Conservation (phyloP, 1,140 invertebrate genomes). For the Zaprionus ghesquierei region DNA sequence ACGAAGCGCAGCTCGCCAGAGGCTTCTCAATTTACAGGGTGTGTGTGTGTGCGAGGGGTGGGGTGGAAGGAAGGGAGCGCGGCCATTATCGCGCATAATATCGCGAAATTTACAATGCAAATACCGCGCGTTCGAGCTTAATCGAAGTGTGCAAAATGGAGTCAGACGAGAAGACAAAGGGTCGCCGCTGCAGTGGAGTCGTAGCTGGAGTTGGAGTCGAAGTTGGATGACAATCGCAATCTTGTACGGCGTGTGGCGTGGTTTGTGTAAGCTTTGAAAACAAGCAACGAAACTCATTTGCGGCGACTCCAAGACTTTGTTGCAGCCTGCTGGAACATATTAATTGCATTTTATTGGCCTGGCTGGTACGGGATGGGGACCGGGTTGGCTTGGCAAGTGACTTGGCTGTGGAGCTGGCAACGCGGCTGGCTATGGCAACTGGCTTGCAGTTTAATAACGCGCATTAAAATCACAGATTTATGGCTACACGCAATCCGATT, state of each 20-base stretch:
- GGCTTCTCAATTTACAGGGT: conserved; percentile 22
- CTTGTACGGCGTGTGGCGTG: conserved; percentile 36
- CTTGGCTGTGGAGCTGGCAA: neutral
- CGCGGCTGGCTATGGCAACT: no score
- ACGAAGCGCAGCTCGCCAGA: conserved; percentile 50
- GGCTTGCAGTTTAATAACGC: conserved; percentile 79
- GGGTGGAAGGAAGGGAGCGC: neutral
- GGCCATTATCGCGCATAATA: conserved; percentile 60
- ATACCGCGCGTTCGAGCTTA: conserved; percentile 51
- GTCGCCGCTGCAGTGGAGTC: conserved; percentile 15
- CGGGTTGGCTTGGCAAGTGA: neutral
- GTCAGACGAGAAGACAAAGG: conserved; percentile 31
- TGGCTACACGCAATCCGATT: conserved; percentile 78
- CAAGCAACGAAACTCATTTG: conserved; percentile 28
- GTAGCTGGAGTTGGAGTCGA: neutral
- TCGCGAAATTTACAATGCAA: conserved; percentile 74
- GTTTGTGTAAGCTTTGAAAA: conserved; percentile 63
- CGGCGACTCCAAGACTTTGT: conserved; percentile 63
- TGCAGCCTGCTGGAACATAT: conserved; percentile 77
- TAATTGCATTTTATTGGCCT: conserved; percentile 80
- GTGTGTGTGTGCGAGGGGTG: neutral
- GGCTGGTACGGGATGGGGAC: neutral
- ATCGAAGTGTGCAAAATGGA: conserved; percentile 67
- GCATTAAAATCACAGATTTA: conserved; percentile 80
- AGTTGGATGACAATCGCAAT: conserved; percentile 16